phyloP scores from a whole-genome alignment of 2,888 invertebrate species.

The Cephus nigrinus region DNA sequence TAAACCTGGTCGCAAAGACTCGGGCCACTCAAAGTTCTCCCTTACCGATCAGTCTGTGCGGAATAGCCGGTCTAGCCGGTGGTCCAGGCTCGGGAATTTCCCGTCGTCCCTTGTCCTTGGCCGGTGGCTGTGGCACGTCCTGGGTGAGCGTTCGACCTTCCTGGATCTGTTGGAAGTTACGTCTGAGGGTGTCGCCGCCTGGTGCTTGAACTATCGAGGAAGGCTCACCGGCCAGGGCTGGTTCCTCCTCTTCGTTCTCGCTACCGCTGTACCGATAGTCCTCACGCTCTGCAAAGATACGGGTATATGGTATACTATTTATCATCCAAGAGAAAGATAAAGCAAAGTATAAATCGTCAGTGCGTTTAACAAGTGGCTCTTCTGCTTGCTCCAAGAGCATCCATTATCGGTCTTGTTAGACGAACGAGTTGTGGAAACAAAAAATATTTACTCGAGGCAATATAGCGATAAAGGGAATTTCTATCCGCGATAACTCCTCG shows the following conservation, averaged over 20 bases:
- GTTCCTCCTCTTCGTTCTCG: slow-evolving; percentile 97
- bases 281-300: slow-evolving; percentile 62
- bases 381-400: background rate
- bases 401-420: background rate
- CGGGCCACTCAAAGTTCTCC: background rate
- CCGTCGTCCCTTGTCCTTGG: slow-evolving; percentile 60
- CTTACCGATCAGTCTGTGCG: slow-evolving; percentile 84
- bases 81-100: slow-evolving; percentile 84
- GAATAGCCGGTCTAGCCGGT: slow-evolving; percentile 88
- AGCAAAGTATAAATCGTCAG: background rate
- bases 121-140: slow-evolving; percentile 61
- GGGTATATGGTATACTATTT: background rate
- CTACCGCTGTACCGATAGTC: slow-evolving; percentile 88
- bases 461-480: background rate
- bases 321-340: background rate
- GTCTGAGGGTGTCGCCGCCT: slow-evolving; percentile 93
- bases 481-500: background rate
- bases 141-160: slow-evolving; percentile 77
- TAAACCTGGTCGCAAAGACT: background rate
- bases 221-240: slow-evolving; percentile 91
- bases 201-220: slow-evolving; percentile 92
- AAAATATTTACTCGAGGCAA: background rate
- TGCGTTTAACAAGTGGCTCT: background rate
- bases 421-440: background rate
- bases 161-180: slow-evolving; percentile 99